phyloP scores from a whole-genome alignment of 2,113 vertebrate genomes.

The Ochotona princeps region DNA sequence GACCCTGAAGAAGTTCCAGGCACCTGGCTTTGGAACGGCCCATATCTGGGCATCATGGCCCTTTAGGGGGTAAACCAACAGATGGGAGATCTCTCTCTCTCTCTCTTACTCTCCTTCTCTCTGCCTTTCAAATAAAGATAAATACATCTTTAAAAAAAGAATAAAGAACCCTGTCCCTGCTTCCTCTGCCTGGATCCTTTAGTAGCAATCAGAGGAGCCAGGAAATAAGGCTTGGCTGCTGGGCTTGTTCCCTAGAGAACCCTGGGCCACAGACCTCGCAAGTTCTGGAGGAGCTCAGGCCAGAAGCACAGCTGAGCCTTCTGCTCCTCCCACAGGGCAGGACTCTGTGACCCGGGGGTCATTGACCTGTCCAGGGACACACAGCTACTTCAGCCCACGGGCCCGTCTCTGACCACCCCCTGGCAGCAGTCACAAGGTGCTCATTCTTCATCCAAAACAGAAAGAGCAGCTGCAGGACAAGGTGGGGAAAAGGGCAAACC shows the following conservation, averaged over 20 bases:
- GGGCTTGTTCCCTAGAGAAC: background rate
- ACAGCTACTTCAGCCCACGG: background rate
- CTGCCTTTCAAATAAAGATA: too few relatives aligned
- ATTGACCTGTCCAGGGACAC: background rate
- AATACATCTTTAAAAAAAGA: too few relatives aligned
- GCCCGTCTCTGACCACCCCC: background rate
- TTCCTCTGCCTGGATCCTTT: background rate
- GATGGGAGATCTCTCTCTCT: too few relatives aligned
- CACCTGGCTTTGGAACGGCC: too few relatives aligned
- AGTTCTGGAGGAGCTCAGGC: background rate
- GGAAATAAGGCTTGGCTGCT: background rate
- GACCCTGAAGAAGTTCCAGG: too few relatives aligned
- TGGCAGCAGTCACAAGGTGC: background rate
- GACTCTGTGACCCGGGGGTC: background rate
- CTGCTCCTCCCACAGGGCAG: background rate
- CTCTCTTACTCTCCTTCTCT: too few relatives aligned
- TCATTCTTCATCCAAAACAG: slow-evolving; percentile 9
- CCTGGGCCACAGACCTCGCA: background rate
- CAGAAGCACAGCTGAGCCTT: background rate
- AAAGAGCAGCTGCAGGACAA: background rate
- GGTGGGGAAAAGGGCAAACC: background rate
- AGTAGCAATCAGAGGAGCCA: background rate
- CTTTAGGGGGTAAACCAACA: too few relatives aligned
- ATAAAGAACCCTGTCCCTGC: background rate
- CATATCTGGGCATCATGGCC: too few relatives aligned